Percentiles rank a stretch among this genome's conserved stretches.
Evolutionary conservation across 2,888 invertebrate genomes (phyloP).

Genomic region (Macropis europaea): DNA sequence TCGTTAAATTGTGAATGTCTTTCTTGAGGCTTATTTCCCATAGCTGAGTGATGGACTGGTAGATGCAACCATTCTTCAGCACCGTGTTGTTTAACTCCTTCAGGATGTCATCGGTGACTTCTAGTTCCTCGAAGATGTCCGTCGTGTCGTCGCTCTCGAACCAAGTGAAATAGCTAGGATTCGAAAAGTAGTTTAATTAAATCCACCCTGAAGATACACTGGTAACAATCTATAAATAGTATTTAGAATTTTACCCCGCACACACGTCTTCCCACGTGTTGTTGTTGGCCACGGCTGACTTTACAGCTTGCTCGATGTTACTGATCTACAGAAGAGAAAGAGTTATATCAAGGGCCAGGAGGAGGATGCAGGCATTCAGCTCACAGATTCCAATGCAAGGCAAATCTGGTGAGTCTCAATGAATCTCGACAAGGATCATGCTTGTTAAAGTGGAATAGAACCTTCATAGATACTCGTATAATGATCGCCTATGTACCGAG

Average conservation of each 20-base stretch:
- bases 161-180: slow-evolving; percentile 73
- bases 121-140: slow-evolving; percentile 50
- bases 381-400: slow-evolving; percentile 18
- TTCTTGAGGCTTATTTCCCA: slow-evolving; percentile 64
- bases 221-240: background rate
- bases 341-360: background rate
- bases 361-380: background rate
- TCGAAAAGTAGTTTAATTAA: background rate
- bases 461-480: slow-evolving; percentile 52
- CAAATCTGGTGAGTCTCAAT: slow-evolving; percentile 15
- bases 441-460: slow-evolving; percentile 50
- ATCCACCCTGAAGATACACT: background rate
- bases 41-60: slow-evolving; percentile 74
- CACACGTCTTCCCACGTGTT: slow-evolving; percentile 76
- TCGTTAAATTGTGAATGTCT: slow-evolving; percentile 61
- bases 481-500: slow-evolving; percentile 69
- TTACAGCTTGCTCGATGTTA: slow-evolving; percentile 70
- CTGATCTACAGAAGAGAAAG: slow-evolving; percentile 63
- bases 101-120: slow-evolving; percentile 53
- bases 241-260: slow-evolving; percentile 70
- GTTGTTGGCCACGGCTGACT: slow-evolving; percentile 68
- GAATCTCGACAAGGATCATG: slow-evolving; percentile 32
- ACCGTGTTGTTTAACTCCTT: slow-evolving; percentile 62
- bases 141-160: slow-evolving; percentile 62
- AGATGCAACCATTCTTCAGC: slow-evolving; percentile 71